Base-by-base conservation (phyloP, 2,888 invertebrate species). In the Campoplex capitator region DNA sequence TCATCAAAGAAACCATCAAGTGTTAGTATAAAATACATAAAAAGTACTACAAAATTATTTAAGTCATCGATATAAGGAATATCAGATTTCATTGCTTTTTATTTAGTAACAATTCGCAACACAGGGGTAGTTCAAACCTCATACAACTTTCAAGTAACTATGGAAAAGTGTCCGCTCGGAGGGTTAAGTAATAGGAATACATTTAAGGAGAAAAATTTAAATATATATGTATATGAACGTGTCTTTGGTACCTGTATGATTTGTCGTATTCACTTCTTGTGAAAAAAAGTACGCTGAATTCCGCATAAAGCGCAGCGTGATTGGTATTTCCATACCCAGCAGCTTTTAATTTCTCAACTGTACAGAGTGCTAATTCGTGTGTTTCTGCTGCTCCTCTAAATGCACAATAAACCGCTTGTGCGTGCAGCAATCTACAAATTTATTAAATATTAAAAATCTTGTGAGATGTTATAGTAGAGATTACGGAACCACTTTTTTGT, bases 241-340 rank as follows among this genome's bases (percentile, higher is more conserved):
- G 9, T 3, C 7, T n/a, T 35, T 51, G 45, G 96, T 93, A 97
- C 97, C 95, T 96, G 85, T 94, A 93, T 35, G 94, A 93, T 84
- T 92, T 95, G 94, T 97, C 97, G 95, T 98, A 98, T 95, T 98
- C 97, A 95, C 98, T 98, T 92, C 97, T 96, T 92, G 97, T 96
- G 95, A 97, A 98, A 95, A 96, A 97, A 92, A 98, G 95, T 89
- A 97, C 96, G 91, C 98, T 97, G 95, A 98, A 97, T 95, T 98
- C 97, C 89, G 97, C 96, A 94, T 97, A 98, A 65, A 98, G 95
- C 78, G 97, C 97, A 89, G 98, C 97, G 88, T 92, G 93, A 90
- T 93, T 94, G 62, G 89, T 91, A 65, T 90, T 90, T 74, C 89
- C 90, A 56, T 92, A 92, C 16, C 92, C 91, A 48, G 94, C 92